Evolutionary conservation across 2,888 invertebrate genomes (phyloP), one percentile per base, ranked within the genome.

Genomic region (Stratiomys singularior): DNA sequence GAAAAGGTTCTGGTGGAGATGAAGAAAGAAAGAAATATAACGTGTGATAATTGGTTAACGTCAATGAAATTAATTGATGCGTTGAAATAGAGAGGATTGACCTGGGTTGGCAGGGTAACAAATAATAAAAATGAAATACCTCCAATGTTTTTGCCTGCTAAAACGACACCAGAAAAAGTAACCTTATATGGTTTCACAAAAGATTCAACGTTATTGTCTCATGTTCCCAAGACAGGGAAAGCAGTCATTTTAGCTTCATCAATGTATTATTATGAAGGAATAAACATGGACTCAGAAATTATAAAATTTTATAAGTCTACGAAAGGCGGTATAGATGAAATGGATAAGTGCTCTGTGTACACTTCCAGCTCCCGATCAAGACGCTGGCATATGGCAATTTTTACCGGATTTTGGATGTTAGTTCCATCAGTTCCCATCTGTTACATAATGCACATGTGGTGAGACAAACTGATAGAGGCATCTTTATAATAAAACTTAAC

Each of bases 261-360:
- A 9, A 79, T 81, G 79, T 81, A 82, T 67, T 71, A 80, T 56
- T 52, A 81, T 80, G 60, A 77, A 69, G 77, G 80, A 27, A 80
- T 78, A 5, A 72, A 77, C 18, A 37, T 13, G 23, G 23, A 74
- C 13, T 80, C 44, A 44, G 44, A 44, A 44, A 81, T 71, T 83
- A 83, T 58, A 82, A 83, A 67, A 25, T 21, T 60, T 60, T 60
- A 60, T 60, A 60, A 60, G 21, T 60, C 18, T 56, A 56, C 18
- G 56, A 56, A 56, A 56, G 56, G 56, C n/a, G 56, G 56, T 56
- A 18, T 56, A 56, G 56, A 56, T 56, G 21, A 83, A 82, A 79
- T 79, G 80, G 56, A 82, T 79, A 64, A 81, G 82, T 71, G 79
- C 66, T 18, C 80, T 81, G 21, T 81, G 81, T 76, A 81, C 79